A percentile compares a stretch with the other conserved stretches of the same genome.
phyloP scores from a whole-genome alignment of 2,797 vertebrate species.

The Acanthopagrus latus region DNA sequence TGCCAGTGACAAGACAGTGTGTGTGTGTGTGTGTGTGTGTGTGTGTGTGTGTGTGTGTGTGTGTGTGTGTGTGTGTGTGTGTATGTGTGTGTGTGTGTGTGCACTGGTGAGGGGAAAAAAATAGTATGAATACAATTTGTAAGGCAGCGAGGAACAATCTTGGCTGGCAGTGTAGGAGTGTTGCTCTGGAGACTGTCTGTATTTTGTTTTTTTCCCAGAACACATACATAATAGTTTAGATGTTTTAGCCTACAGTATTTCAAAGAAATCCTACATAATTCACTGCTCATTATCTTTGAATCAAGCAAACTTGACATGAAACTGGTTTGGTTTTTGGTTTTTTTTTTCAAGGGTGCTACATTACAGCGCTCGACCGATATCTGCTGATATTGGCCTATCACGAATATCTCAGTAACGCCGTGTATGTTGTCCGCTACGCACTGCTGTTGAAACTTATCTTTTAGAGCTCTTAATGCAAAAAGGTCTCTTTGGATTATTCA shows the following conservation, averaged over 20 bases:
- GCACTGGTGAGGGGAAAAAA: too few relatives aligned
- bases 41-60: conserved; percentile 6
- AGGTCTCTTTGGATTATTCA: too few relatives aligned
- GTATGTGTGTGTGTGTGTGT: conserved; percentile 7
- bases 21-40: neutral
- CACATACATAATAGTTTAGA: neutral
- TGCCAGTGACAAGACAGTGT: conserved; percentile 3
- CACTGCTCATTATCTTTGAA: conserved; percentile 3
- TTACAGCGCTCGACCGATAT: neutral
- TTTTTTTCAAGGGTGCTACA: too few relatives aligned
- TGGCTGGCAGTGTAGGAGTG: conserved; percentile 33
- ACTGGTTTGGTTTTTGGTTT: too few relatives aligned
- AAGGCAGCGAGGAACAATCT: conserved; percentile 15
- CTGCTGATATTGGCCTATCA: too few relatives aligned
- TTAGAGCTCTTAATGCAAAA: too few relatives aligned
- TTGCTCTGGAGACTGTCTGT: conserved; percentile 41
- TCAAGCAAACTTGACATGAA: neutral
- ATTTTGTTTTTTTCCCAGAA: neutral
- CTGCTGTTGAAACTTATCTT: too few relatives aligned
- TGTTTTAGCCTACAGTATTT: neutral
- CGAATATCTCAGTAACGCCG: too few relatives aligned
- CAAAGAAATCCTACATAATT: conserved; percentile 3
- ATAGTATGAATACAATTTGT: conserved; percentile 23
- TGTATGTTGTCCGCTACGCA: too few relatives aligned
- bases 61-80: neutral